These are phyloP conservation scores for Arctopsyche grandis DNA, from an alignment of 1,140 invertebrate genomes.

Conservation along the genomic window DNA sequence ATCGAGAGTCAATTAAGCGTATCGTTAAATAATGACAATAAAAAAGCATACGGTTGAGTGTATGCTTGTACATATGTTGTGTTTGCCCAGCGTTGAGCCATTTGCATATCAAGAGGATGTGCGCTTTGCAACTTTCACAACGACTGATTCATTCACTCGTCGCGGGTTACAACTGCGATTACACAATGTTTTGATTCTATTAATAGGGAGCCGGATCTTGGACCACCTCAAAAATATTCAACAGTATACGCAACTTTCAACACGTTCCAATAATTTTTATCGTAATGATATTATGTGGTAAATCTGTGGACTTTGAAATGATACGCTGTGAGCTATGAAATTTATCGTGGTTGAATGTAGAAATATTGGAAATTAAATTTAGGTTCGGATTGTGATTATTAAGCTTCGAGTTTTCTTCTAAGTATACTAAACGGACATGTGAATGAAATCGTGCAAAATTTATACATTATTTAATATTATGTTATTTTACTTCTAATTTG, in stretches of 20 bases:
- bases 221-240: background rate
- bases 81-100: background rate
- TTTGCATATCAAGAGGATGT: constrained; percentile 29
- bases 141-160: background rate
- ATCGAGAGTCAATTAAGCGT: constrained; percentile 3
- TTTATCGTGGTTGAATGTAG: too few relatives aligned
- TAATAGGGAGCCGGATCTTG: background rate
- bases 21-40: background rate
- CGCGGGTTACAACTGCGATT: background rate
- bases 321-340: too few relatives aligned
- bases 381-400: too few relatives aligned
- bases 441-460: too few relatives aligned
- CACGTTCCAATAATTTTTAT: background rate
- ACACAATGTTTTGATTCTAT: constrained; percentile 18
- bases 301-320: too few relatives aligned
- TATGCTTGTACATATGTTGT: background rate
- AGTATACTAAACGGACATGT: too few relatives aligned
- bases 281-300: background rate
- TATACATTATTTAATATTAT: too few relatives aligned
- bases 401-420: too few relatives aligned
- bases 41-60: background rate
- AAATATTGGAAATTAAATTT: too few relatives aligned
- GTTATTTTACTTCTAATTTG: too few relatives aligned
- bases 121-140: constrained; percentile 5
- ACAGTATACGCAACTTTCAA: background rate